These are phyloP conservation scores for Lagenorhynchus albirostris DNA, from an alignment of 2,113 vertebrate genomes.

Conservation along the genomic window DNA sequence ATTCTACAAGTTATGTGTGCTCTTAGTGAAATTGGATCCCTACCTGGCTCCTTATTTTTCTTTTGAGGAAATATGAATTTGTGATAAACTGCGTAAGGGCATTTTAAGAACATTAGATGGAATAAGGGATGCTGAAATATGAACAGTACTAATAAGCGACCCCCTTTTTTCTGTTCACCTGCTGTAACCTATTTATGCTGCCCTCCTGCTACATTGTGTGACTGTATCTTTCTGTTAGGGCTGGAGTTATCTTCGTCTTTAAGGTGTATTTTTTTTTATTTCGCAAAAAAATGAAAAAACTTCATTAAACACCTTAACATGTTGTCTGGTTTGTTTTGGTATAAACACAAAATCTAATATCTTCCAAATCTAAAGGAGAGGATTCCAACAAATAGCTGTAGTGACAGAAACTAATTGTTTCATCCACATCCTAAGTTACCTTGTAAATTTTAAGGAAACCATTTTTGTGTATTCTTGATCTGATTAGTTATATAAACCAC, in stretches of 20 bases:
- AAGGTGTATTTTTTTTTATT: neutral
- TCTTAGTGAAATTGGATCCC: neutral
- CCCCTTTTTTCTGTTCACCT: neutral
- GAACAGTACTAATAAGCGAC: neutral
- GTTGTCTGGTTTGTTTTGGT: neutral
- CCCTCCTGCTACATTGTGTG: neutral
- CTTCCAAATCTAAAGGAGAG: neutral
- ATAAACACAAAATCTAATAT: neutral
- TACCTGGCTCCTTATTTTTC: neutral
- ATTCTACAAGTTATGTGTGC: neutral
- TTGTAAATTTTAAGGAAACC: slow-evolving; percentile 15
- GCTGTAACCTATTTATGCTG: neutral
- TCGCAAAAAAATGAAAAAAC: neutral
- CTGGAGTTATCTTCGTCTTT: neutral
- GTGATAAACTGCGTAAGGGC: neutral
- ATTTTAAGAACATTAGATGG: neutral
- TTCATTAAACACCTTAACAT: neutral
- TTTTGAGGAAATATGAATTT: neutral
- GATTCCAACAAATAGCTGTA: neutral
- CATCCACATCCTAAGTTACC: neutral
- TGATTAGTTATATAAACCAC: neutral
- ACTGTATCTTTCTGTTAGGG: neutral
- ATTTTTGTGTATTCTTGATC: slow-evolving; percentile 15
- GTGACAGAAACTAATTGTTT: neutral
- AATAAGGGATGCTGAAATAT: neutral